Percentiles rank a stretch among this genome's conserved stretches.
Conservation (phyloP, 2,888 invertebrate genomes). For the Nemoura dubitans region DNA sequence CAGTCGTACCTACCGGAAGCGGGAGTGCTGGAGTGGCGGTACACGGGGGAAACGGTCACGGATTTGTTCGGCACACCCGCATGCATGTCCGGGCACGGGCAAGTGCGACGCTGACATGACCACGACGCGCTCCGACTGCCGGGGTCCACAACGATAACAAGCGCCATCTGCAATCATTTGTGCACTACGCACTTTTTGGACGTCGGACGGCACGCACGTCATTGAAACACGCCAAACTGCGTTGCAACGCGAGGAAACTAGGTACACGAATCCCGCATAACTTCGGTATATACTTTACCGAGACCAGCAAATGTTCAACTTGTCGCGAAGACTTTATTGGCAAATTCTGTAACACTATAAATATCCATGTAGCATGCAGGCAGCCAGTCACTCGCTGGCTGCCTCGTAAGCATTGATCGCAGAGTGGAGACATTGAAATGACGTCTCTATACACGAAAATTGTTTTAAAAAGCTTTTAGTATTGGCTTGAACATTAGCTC, state of each 20-base stretch:
- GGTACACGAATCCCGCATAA: neutral
- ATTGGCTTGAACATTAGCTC: neutral
- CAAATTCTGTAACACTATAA: neutral
- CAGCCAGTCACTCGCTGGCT: neutral
- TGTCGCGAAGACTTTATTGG: neutral
- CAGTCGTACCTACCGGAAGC: slow-evolving; percentile 8
- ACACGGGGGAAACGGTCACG: neutral
- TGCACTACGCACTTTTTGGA: too few species aligned
- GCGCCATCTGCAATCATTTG: too few species aligned
- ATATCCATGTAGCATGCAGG: neutral
- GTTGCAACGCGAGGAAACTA: too few species aligned
- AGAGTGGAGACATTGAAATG: neutral
- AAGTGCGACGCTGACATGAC: too few species aligned
- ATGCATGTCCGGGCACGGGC: neutral
- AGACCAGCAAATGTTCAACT: neutral
- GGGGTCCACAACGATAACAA: too few species aligned
- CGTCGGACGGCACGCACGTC: too few species aligned
- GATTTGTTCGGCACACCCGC: neutral
- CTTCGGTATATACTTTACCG: neutral
- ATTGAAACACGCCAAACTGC: too few species aligned
- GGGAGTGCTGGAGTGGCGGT: neutral
- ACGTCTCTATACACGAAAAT: neutral
- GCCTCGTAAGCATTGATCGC: neutral
- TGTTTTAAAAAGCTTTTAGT: slow-evolving; percentile 12
- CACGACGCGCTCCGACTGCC: too few species aligned